These are phyloP conservation scores for Sinotaia quadrata DNA, from an alignment of 2,888 invertebrate species.

Conservation along the genomic window DNA sequence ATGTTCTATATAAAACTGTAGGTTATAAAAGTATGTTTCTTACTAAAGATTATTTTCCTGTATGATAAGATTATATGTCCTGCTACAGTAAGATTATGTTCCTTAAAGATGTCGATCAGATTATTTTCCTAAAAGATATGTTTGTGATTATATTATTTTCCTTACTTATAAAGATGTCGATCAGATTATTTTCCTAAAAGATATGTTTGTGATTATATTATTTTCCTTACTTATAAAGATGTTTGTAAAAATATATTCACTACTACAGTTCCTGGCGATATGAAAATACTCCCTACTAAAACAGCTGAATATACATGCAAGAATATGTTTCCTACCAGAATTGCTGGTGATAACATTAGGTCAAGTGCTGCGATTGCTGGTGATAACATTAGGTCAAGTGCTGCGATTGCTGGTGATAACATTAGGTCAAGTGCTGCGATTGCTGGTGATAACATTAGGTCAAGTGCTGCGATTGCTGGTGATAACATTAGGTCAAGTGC, in stretches of 20 bases:
- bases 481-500: too few species aligned
- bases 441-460: not conserved
- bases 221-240: too few species aligned
- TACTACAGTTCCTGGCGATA: not conserved
- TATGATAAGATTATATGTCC: too few species aligned
- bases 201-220: too few species aligned
- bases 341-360: not conserved
- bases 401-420: not conserved
- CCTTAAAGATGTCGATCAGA: too few species aligned
- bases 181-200: too few species aligned
- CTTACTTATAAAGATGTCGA: too few species aligned
- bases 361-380: not conserved
- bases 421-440: not conserved
- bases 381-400: not conserved
- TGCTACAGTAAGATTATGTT: too few species aligned
- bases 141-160: too few species aligned
- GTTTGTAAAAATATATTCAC: too few species aligned
- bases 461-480: not conserved
- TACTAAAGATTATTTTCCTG: not conserved
- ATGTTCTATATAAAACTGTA: not conserved
- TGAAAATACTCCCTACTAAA: not conserved
- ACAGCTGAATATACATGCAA: not conserved
- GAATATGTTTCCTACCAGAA: not conserved
- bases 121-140: too few species aligned
- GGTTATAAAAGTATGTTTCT: not conserved